Conservation (phyloP, 2,888 invertebrate genomes). For the Argyra leucocephala region DNA sequence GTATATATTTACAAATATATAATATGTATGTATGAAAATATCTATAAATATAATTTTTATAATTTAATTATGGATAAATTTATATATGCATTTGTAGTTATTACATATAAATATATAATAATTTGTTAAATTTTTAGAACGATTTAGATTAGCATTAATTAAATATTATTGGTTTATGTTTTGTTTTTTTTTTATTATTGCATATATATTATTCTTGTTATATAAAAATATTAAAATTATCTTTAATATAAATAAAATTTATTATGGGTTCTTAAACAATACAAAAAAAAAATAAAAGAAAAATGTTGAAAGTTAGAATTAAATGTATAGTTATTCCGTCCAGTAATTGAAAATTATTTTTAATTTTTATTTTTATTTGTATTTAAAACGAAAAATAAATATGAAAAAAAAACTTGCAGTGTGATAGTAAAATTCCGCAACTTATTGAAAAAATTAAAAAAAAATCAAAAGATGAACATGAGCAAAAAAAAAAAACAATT, state of each 20-base stretch:
- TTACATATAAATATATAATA: background rate
- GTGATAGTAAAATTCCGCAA: slow-evolving; percentile 1
- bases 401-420: slow-evolving; percentile 2
- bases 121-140: background rate
- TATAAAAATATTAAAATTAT: background rate
- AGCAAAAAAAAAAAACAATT: too few species aligned
- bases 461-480: background rate
- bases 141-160: background rate
- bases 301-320: background rate
- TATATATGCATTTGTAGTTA: background rate
- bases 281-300: background rate
- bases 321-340: slow-evolving; percentile 6
- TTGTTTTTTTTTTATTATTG: background rate
- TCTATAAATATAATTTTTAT: background rate
- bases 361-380: background rate
- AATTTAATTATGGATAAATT: background rate
- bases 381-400: background rate
- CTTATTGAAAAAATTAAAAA: background rate
- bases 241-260: background rate
- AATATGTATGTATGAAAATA: background rate
- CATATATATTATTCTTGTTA: background rate
- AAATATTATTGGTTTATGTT: slow-evolving; percentile 6
- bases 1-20: background rate
- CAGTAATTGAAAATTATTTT: slow-evolving; percentile 2
- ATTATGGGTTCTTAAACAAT: background rate